Evolutionary conservation across 2,888 invertebrate species (phyloP), one percentile per base, ranked within the genome.

Genomic region (Eupithecia centaureata): DNA sequence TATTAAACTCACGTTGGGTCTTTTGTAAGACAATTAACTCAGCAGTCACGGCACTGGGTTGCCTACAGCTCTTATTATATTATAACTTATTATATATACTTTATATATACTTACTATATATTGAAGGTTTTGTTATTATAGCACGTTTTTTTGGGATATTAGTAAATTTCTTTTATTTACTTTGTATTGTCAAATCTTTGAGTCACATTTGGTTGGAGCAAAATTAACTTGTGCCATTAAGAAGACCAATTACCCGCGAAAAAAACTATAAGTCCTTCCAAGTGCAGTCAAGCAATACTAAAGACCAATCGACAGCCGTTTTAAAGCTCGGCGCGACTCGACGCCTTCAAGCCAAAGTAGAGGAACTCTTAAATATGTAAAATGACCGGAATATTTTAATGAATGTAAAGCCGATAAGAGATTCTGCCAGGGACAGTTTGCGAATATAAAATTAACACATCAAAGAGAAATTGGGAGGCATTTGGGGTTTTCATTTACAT

Each of bases 401-500:
- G 80, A 84, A 85, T 80, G 82, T 76, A 82, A 86, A 86, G 82
- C 82, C 82, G 80, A 82, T 83, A 80, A 84, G 79, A 81, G 80
- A 79, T 82, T 82, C 80, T 80, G 79, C 74, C 72, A 79, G 78
- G 80, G 79, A 76, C 76, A 74, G 76, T 80, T 81, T 78, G 76
- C 79, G 81, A 83, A 85, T 82, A 84, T 84, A 80, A 83, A 88
- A 91, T 92, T 90, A 90, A 82, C 91, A 91, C 89, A 84, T 92
- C 91, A 91, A 91, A 91, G 89, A 77, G 82, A 82, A 85, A 84
- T 86, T 81, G 79, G 82, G 76, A 80, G 81, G 83, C 83, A 84
- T 86, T 86, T 90, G 85, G 81, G 82, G 80, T 84, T 87, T 83
- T 79, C 86, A 92, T 92, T 91, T 91, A 87, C 91, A 92, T 91